Conservation (phyloP, 1,140 invertebrate genomes). For the Pseudomyrmex sp. region DNA sequence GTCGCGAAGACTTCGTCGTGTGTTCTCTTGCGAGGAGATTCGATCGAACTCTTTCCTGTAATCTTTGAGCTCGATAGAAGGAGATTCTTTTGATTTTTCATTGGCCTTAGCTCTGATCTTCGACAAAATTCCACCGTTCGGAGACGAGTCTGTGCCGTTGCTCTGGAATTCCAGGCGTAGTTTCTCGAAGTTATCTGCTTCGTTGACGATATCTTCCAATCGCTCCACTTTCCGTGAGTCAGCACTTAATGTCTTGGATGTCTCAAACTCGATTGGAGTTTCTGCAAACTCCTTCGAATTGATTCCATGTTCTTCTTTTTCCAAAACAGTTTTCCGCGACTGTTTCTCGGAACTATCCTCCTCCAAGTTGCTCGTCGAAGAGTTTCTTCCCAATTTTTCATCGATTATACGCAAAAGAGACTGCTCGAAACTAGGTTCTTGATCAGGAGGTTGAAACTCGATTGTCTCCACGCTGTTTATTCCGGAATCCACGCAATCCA, state of each 20-base stretch:
- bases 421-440: conserved; percentile 81
- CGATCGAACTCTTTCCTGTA: conserved; percentile 68
- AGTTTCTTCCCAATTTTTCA: conserved; percentile 80
- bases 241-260: not conserved
- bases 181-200: conserved; percentile 75
- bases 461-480: conserved; percentile 84
- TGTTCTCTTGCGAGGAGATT: not conserved
- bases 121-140: conserved; percentile 75
- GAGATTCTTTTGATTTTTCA: conserved; percentile 56
- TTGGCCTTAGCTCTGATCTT: conserved; percentile 49
- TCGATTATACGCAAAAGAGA: conserved; percentile 83
- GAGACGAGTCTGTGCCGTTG: conserved; percentile 63
- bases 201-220: conserved; percentile 65
- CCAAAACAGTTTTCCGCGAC: conserved; percentile 12
- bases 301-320: conserved; percentile 10
- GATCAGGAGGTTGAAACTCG: conserved; percentile 78
- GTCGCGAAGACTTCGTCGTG: conserved; percentile 44
- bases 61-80: conserved; percentile 69
- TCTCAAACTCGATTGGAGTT: conserved; percentile 37
- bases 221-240: conserved; percentile 39
- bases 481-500: conserved; percentile 81
- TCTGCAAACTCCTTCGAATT: conserved; percentile 30
- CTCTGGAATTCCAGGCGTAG: conserved; percentile 77
- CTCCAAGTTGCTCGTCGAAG: conserved; percentile 75
- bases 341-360: conserved; percentile 67